Evolutionary conservation across 2,888 invertebrate species (phyloP).

Genomic region (Halocaridina rubra): DNA sequence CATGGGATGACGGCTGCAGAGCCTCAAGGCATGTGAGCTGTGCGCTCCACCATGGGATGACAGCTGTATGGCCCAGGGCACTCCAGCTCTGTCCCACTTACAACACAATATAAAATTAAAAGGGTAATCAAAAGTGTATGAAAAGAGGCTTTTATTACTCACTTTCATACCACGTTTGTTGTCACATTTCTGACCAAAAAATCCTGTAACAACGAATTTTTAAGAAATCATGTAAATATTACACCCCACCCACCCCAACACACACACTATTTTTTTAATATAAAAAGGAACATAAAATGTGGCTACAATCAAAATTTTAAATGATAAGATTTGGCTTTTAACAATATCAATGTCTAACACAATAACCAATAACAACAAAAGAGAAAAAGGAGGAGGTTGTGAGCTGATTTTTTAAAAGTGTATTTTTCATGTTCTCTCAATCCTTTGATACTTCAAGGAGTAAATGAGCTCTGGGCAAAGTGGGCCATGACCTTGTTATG

Average conservation of each 20-base stretch:
- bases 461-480: background rate
- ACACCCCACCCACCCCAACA: background rate
- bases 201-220: constrained; percentile 29
- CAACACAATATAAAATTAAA: too few relatives aligned
- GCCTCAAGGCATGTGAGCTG: too few relatives aligned
- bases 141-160: constrained; percentile 50
- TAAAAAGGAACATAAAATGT: background rate
- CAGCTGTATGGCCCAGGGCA: too few relatives aligned
- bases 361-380: background rate
- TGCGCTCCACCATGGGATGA: too few relatives aligned
- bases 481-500: constrained; percentile 1
- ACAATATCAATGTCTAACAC: background rate
- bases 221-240: background rate
- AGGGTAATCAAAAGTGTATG: background rate
- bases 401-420: constrained; percentile 22
- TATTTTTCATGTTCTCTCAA: too few relatives aligned
- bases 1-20: too few relatives aligned
- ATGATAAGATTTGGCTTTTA: background rate
- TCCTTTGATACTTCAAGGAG: too few relatives aligned
- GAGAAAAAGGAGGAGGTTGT: background rate
- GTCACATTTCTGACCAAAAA: constrained; percentile 35
- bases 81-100: too few relatives aligned
- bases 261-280: too few relatives aligned
- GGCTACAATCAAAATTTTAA: background rate
- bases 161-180: constrained; percentile 44